phyloP scores from a whole-genome alignment of 2,888 invertebrate genomes.

The Harpalus rufipes region DNA sequence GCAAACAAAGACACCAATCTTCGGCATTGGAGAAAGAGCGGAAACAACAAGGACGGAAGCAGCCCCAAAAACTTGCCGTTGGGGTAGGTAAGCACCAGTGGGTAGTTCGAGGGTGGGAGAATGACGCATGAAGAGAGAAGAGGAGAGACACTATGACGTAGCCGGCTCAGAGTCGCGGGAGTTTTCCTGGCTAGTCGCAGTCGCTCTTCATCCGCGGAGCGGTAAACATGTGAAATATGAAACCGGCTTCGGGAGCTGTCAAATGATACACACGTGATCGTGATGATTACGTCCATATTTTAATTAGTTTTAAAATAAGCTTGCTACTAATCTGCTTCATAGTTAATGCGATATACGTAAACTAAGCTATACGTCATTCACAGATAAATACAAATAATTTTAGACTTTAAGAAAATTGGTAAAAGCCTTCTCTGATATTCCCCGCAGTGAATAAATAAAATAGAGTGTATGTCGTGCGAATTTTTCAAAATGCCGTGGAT shows the following conservation, averaged over 20 bases:
- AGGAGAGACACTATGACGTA: slow-evolving; percentile 34
- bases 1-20: slow-evolving; percentile 45
- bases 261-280: slow-evolving; percentile 46
- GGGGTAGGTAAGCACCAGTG: slow-evolving; percentile 55
- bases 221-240: slow-evolving; percentile 52
- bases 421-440: slow-evolving; percentile 42
- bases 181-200: slow-evolving; percentile 24
- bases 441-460: slow-evolving; percentile 26
- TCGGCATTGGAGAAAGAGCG: neutral
- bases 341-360: slow-evolving; percentile 50
- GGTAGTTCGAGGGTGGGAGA: neutral
- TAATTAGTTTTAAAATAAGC: slow-evolving; percentile 13
- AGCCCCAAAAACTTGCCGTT: slow-evolving; percentile 36
- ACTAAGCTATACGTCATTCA: slow-evolving; percentile 18
- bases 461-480: slow-evolving; percentile 62
- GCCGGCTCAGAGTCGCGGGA: slow-evolving; percentile 38
- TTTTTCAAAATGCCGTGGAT: slow-evolving; percentile 77
- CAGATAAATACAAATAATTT: slow-evolving; percentile 33
- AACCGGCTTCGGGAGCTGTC: slow-evolving; percentile 31
- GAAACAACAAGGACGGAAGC: slow-evolving; percentile 19
- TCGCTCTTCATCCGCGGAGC: slow-evolving; percentile 47
- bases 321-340: slow-evolving; percentile 31
- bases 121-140: slow-evolving; percentile 37
- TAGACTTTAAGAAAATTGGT: neutral
- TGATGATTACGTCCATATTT: slow-evolving; percentile 26